Conservation (phyloP, 2,888 invertebrate genomes). For the Electrophaes corylata region DNA sequence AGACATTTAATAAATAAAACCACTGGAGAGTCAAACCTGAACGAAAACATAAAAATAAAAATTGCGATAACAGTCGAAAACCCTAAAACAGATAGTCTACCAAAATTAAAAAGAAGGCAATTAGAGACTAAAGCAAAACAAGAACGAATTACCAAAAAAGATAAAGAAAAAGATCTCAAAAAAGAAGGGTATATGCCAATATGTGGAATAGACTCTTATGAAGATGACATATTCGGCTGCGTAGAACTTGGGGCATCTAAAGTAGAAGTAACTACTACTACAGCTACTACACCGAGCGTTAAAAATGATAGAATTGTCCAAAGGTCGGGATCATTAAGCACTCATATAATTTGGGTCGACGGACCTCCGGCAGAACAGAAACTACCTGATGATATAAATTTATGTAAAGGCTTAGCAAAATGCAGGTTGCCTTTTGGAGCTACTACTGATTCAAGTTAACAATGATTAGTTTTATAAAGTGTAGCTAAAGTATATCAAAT, state of each 20-base stretch:
- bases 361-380: slow-evolving; percentile 2
- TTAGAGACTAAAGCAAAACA: background rate
- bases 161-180: background rate
- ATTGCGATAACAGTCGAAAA: background rate
- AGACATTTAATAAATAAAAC: background rate
- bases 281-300: background rate
- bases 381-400: background rate
- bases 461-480: too few relatives aligned
- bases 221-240: slow-evolving; percentile 46
- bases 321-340: background rate
- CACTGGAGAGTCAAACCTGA: background rate
- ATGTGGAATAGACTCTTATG: slow-evolving; percentile 44
- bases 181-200: slow-evolving; percentile 3
- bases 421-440: slow-evolving; percentile 23
- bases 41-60: background rate
- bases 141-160: background rate
- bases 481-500: too few relatives aligned
- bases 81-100: background rate
- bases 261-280: background rate
- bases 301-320: background rate
- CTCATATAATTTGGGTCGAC: slow-evolving; percentile 8
- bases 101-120: background rate
- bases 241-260: background rate
- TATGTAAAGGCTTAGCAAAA: slow-evolving; percentile 6
- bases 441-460: slow-evolving; percentile 2